Percentiles rank a stretch among this genome's conserved stretches.
Evolutionary conservation across 2,113 vertebrate species (phyloP).

Genomic region (Hemiprocne comata): DNA sequence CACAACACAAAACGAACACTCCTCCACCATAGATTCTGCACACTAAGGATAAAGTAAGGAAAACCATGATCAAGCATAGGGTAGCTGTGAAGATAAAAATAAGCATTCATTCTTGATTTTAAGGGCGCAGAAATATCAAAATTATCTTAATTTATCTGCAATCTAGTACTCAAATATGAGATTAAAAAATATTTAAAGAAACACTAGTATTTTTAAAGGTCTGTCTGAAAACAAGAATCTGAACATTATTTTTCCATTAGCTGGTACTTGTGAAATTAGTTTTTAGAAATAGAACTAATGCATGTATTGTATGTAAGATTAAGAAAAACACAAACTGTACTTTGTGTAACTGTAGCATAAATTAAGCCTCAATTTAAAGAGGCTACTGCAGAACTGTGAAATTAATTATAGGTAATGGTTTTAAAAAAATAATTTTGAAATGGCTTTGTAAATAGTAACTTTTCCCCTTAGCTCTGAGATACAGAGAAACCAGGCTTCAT

Average conservation of each 20-base stretch:
- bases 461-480: background rate
- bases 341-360: background rate
- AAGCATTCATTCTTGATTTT: background rate
- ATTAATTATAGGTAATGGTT: background rate
- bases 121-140: background rate
- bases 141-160: background rate
- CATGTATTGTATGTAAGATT: background rate
- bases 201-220: background rate
- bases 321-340: background rate
- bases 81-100: background rate
- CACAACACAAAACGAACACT: rapidly evolving
- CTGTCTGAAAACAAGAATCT: background rate
- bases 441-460: background rate
- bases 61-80: background rate
- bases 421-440: background rate
- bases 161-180: background rate
- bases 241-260: background rate
- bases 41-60: background rate
- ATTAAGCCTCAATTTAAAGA: background rate
- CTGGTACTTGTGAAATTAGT: background rate
- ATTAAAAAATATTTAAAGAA: background rate
- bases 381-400: background rate
- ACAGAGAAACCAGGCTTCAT: background rate
- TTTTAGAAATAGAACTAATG: background rate
- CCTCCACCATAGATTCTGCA: background rate